Percentiles rank a stretch among this genome's conserved stretches.
These are phyloP conservation scores for Prenolepis imparis DNA, from an alignment of 2,888 invertebrate species.

Conservation along the genomic window DNA sequence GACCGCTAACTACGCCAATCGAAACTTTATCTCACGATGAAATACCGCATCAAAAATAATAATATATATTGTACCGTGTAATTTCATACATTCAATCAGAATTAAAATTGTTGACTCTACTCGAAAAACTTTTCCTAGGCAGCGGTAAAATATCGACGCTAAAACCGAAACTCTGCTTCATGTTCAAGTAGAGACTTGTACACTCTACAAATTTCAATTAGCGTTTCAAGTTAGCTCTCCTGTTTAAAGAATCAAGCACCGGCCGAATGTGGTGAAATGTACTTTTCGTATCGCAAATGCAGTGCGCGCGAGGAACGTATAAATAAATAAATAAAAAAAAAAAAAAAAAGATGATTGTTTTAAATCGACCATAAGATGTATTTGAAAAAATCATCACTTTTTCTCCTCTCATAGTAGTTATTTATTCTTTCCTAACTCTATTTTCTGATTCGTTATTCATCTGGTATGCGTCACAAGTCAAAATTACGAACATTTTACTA, in stretches of 20 bases:
- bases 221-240: slow-evolving; percentile 33
- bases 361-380: slow-evolving; percentile 12
- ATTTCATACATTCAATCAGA: slow-evolving; percentile 9
- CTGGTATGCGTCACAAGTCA: not conserved
- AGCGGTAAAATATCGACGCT: slow-evolving; percentile 36
- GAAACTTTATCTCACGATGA: slow-evolving; percentile 21
- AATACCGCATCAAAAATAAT: slow-evolving; percentile 24
- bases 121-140: slow-evolving; percentile 21
- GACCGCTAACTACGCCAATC: not conserved
- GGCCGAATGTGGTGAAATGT: slow-evolving; percentile 46
- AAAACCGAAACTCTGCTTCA: slow-evolving; percentile 27
- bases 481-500: not conserved
- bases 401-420: not conserved
- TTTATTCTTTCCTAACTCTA: slow-evolving; percentile 2
- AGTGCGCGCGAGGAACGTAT: not conserved
- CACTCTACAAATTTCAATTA: slow-evolving; percentile 46
- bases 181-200: slow-evolving; percentile 35
- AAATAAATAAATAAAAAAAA: slow-evolving; percentile 19
- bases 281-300: slow-evolving; percentile 16
- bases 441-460: not conserved
- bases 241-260: slow-evolving; percentile 56
- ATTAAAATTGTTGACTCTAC: slow-evolving; percentile 42
- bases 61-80: not conserved
- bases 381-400: slow-evolving; percentile 1
- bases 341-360: slow-evolving; percentile 14